Conservation (phyloP, 2,113 vertebrate genomes). For the Plecturocebus donacophilus region DNA sequence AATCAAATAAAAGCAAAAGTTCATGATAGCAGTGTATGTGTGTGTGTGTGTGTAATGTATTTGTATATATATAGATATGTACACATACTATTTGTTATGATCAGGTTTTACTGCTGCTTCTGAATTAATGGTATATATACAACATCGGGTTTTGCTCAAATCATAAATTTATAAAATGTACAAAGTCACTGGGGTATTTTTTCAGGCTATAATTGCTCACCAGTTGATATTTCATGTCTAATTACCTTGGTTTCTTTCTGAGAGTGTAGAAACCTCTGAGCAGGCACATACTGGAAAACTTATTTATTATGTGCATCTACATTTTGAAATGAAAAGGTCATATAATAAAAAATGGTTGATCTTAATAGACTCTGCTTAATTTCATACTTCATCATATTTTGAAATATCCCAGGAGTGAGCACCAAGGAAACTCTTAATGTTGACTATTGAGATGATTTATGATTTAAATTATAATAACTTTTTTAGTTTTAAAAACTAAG, state of each 20-base stretch:
- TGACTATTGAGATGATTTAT: slow-evolving; percentile 18
- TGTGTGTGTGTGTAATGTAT: no score
- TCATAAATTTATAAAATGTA: not conserved
- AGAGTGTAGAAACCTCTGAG: not conserved
- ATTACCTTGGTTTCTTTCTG: slow-evolving; percentile 54
- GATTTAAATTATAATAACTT: not conserved
- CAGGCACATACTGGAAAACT: not conserved
- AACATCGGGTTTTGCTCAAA: slow-evolving; percentile 16
- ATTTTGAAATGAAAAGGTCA: slow-evolving; percentile 64
- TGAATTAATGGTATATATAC: not conserved
- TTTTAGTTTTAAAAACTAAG: not conserved
- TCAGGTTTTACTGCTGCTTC: not conserved
- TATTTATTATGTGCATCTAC: slow-evolving; percentile 21
- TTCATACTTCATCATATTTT: slow-evolving; percentile 48
- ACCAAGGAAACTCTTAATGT: not conserved
- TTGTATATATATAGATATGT: not conserved
- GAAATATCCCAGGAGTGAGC: not conserved
- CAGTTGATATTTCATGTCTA: slow-evolving; percentile 63
- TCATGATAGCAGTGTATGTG: no score
- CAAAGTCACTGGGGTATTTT: not conserved
- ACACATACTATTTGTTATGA: not conserved
- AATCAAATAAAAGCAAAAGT: not conserved
- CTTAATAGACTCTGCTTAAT: slow-evolving; percentile 55
- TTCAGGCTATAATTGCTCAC: not conserved
- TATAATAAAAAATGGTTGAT: slow-evolving; percentile 9